Conservation (phyloP, 2,888 invertebrate genomes). For the Herminia tarsipennalis region DNA sequence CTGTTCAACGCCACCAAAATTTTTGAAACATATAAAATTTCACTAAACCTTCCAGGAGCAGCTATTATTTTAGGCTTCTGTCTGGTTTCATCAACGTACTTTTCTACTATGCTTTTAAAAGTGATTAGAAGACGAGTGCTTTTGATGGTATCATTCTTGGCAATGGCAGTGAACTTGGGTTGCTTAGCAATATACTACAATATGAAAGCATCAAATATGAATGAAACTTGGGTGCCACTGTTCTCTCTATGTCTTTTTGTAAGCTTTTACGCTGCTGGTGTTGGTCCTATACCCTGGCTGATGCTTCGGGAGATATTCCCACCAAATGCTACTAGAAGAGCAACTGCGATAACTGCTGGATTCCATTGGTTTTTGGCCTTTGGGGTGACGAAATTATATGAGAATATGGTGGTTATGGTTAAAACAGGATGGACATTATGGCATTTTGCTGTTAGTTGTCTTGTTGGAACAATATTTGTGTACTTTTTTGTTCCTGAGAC, state of each 20-base stretch:
- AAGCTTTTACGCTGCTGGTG: conserved; percentile 87
- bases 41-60: conserved; percentile 67
- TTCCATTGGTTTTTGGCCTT: conserved; percentile 90
- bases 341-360: conserved; percentile 88
- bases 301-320: conserved; percentile 89
- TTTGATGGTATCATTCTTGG: conserved; percentile 85
- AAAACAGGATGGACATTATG: conserved; percentile 88
- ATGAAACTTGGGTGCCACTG: conserved; percentile 84
- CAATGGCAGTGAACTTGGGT: conserved; percentile 84
- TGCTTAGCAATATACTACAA: conserved; percentile 80
- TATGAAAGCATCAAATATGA: conserved; percentile 56
- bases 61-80: conserved; percentile 87
- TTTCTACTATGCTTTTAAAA: conserved; percentile 86
- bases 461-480: conserved; percentile 87
- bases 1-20: conserved; percentile 86
- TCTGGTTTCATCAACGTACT: conserved; percentile 84
- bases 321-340: conserved; percentile 86
- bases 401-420: conserved; percentile 82
- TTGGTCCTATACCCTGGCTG: conserved; percentile 90
- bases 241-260: conserved; percentile 84
- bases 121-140: conserved; percentile 86
- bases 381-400: conserved; percentile 86
- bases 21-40: conserved; percentile 77
- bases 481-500: conserved; percentile 89
- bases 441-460: conserved; percentile 87